A percentile compares a stretch with the other conserved stretches of the same genome.
Evolutionary conservation across 2,888 invertebrate species (phyloP).

Genomic region (Lasius fuliginosus): DNA sequence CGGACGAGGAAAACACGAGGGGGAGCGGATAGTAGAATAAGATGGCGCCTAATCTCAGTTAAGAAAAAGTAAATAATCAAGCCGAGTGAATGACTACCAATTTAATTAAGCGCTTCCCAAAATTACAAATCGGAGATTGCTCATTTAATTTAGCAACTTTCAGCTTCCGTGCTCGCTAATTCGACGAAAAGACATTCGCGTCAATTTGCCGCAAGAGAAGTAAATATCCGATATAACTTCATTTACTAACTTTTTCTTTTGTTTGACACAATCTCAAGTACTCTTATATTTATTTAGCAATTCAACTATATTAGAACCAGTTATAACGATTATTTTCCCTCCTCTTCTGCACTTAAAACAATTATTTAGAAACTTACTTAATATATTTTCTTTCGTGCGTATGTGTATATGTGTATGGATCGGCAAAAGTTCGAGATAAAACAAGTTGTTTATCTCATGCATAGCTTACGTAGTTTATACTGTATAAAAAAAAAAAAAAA

Average conservation of each 20-base stretch:
- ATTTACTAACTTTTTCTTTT: neutral
- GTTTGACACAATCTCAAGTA: neutral
- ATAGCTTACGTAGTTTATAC: neutral
- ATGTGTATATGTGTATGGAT: neutral
- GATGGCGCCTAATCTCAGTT: conserved; percentile 73
- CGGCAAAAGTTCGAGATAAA: neutral
- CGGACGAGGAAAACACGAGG: conserved; percentile 37
- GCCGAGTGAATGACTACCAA: conserved; percentile 74
- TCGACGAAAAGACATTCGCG: conserved; percentile 52
- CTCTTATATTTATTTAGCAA: neutral
- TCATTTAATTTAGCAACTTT: conserved; percentile 72
- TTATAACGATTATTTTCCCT: neutral
- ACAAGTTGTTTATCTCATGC: neutral
- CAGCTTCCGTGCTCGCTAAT: conserved; percentile 61
- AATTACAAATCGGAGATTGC: conserved; percentile 70
- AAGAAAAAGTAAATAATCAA: conserved; percentile 77
- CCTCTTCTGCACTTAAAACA: neutral
- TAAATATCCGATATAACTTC: conserved; percentile 33
- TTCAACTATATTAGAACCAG: neutral
- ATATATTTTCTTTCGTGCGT: neutral
- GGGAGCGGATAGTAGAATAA: conserved; percentile 66
- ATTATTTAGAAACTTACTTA: neutral
- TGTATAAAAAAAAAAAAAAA: conserved; percentile 21
- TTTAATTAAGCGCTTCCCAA: conserved; percentile 72
- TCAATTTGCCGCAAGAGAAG: conserved; percentile 13